Base-by-base conservation (phyloP, 2,888 invertebrate genomes). In the Stegana nigrithorax region DNA sequence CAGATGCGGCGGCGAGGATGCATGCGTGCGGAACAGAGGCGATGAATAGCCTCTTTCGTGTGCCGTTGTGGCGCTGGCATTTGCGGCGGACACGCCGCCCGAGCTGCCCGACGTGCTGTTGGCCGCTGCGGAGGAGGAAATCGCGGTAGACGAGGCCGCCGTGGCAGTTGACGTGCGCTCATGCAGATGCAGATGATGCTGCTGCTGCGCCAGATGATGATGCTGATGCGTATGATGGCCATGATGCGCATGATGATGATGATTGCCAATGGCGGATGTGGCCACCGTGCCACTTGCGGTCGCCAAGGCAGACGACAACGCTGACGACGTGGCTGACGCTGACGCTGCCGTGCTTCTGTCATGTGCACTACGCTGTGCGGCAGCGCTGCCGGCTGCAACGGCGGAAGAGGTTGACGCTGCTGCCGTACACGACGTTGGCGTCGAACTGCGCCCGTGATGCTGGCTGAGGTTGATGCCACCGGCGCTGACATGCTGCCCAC, bases 1-100 rank as follows among this genome's bases (percentile, higher is more conserved):
- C n/a, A 55, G 53, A 55, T 55, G 53, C 64, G 65, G 63, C 64
- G 66, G 65, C 70, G 56, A 47, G 32, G 73, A 61, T 51, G 66
- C 67, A 32, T 78, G 75, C 7, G 73, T 51, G 45, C 78, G 75
- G 50, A 75, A 75, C 53, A 81, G 70, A 42, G 82, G 82, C 14
- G 82, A 81, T 72, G 81, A 75, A 69, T 72, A 81, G 75, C 81
- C 81, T 82, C 83, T 76, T 62, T 83, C 82, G 65, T 75, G 80
- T 60, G 65, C 61, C 67, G 66, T 21, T 62, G 64, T 19, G 50
- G 68, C 32, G 66, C 69, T 62, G 60, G 67, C 59, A 47, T 64
- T 62, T 29, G 66, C 27, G 23, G 58, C 44, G 8, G 53, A 32
- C n/a, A n/a, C n/a, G n/a, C n/a, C n/a, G n/a, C n/a, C n/a, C n/a